Conservation (phyloP, 2,113 vertebrate genomes). For the Euleptes europaea region DNA sequence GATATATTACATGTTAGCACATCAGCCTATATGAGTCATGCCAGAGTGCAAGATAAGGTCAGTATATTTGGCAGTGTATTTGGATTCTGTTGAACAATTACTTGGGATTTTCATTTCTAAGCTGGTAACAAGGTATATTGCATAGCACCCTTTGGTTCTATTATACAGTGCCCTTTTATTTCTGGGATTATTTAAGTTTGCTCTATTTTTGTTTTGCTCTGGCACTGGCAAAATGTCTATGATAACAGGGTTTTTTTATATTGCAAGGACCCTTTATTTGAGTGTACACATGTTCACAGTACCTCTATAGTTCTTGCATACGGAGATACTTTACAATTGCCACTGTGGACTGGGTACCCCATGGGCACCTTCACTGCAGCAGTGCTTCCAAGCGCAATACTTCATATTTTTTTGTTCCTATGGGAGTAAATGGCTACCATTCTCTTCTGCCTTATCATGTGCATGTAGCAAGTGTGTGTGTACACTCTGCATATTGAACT, state of each 20-base stretch:
- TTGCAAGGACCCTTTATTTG: not conserved
- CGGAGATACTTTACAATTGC: not conserved
- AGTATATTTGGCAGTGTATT: not conserved
- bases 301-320: not conserved
- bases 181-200: not conserved
- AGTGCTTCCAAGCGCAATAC: too few relatives aligned
- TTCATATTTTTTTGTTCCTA: too few relatives aligned
- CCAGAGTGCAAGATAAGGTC: slow-evolving; percentile 23
- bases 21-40: not conserved
- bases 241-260: not conserved
- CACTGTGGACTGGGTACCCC: too few relatives aligned
- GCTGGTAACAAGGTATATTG: too few relatives aligned
- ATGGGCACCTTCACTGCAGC: too few relatives aligned
- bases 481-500: too few relatives aligned
- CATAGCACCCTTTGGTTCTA: not conserved
- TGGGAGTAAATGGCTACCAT: too few relatives aligned
- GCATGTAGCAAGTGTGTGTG: too few relatives aligned
- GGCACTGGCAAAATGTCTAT: not conserved
- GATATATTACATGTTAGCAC: not conserved
- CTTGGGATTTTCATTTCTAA: too few relatives aligned
- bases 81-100: not conserved
- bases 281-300: not conserved
- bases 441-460: too few relatives aligned
- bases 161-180: not conserved
- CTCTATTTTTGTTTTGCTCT: not conserved